Evolutionary conservation across 2,888 invertebrate genomes (phyloP).

Genomic region (Mechanitis messenoides): DNA sequence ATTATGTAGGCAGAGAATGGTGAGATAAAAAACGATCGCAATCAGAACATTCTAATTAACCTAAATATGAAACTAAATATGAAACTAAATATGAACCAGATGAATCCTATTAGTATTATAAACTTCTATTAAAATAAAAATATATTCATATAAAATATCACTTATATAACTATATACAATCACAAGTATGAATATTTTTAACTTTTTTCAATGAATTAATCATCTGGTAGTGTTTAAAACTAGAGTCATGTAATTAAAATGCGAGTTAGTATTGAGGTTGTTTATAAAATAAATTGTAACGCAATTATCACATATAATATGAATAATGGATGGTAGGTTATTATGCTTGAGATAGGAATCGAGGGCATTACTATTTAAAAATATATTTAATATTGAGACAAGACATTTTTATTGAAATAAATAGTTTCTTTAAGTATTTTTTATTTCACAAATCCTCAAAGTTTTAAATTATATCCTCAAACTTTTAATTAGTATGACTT

Average conservation of each 20-base stretch:
- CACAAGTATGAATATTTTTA: neutral
- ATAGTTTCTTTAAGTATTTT: conserved; percentile 5
- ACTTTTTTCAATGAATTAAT: neutral
- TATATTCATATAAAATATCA: neutral
- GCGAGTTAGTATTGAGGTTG: neutral
- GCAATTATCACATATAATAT: conserved; percentile 19
- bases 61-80: neutral
- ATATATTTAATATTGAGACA: conserved; percentile 9
- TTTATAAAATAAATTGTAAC: conserved; percentile 4
- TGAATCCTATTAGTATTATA: neutral
- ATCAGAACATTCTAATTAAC: neutral
- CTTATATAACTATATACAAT: neutral
- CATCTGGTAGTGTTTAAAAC: neutral
- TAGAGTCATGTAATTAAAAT: neutral
- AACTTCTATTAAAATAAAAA: too few relatives aligned
- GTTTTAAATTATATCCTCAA: too few relatives aligned
- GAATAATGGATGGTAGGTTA: conserved; percentile 33
- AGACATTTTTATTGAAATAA: conserved; percentile 21
- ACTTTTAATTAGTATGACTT: too few relatives aligned
- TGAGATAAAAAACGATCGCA: conserved; percentile 1
- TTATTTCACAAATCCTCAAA: too few relatives aligned
- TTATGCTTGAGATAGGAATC: conserved; percentile 23
- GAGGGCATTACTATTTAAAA: conserved; percentile 20
- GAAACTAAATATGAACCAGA: neutral
- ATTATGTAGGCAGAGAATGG: neutral